phyloP scores from a whole-genome alignment of 2,888 invertebrate species.

The Dyspetes luteomarginatus region DNA sequence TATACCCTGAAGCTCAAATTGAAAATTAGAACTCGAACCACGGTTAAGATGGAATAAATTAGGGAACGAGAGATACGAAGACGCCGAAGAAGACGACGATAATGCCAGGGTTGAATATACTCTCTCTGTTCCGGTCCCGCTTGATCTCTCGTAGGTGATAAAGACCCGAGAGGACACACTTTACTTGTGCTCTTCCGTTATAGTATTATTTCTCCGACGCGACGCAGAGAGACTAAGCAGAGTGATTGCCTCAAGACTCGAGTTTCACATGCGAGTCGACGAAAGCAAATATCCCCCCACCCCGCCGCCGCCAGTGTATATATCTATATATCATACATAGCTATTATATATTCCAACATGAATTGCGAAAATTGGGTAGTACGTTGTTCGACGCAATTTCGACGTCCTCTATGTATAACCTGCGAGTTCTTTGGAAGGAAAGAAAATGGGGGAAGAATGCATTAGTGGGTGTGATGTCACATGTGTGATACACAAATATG shows the following conservation, averaged over 20 bases:
- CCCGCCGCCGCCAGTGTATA: background rate
- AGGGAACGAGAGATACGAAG: slow-evolving; percentile 62
- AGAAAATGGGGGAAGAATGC: too few species aligned
- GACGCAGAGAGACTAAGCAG: slow-evolving; percentile 22
- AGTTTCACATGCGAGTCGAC: slow-evolving; percentile 43
- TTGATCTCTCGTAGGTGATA: slow-evolving; percentile 15
- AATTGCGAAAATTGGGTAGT: slow-evolving; percentile 37
- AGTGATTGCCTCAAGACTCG: slow-evolving; percentile 29
- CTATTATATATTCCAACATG: slow-evolving; percentile 30
- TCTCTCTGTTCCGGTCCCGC: background rate
- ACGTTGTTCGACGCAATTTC: slow-evolving; percentile 18
- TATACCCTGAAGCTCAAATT: slow-evolving; percentile 75
- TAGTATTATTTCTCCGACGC: slow-evolving; percentile 14
- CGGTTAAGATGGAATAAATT: slow-evolving; percentile 81
- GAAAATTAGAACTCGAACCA: slow-evolving; percentile 77
- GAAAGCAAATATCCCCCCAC: slow-evolving; percentile 28
- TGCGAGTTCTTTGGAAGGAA: too few species aligned
- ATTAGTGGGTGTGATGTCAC: too few species aligned
- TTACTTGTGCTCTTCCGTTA: slow-evolving; percentile 13
- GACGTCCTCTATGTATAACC: background rate
- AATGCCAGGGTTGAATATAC: background rate
- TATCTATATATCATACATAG: background rate
- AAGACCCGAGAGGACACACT: slow-evolving; percentile 27
- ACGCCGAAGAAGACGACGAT: slow-evolving; percentile 25
- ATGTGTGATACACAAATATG: too few species aligned